Conservation (phyloP, 2,888 invertebrate species). For the Physocephala rufipes region DNA sequence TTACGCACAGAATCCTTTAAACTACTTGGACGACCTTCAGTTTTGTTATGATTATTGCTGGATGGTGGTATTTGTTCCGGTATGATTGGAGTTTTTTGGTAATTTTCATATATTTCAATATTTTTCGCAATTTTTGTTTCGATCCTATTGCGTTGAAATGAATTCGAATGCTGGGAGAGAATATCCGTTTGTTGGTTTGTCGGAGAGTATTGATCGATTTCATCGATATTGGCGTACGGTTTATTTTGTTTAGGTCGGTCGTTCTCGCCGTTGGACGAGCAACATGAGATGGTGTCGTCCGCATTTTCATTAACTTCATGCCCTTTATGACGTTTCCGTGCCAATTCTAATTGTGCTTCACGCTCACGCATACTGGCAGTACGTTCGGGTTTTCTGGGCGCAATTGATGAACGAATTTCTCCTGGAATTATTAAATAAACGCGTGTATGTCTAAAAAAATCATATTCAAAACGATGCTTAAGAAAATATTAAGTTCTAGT, state of each 20-base stretch:
- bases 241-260: conserved; percentile 67
- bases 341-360: conserved; percentile 73
- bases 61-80: not conserved
- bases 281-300: conserved; percentile 66
- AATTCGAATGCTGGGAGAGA: conserved; percentile 48
- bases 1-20: conserved; percentile 65
- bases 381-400: conserved; percentile 84
- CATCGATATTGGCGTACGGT: conserved; percentile 7
- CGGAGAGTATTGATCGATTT: not conserved
- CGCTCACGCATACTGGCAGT: conserved; percentile 87
- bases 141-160: conserved; percentile 59
- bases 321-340: conserved; percentile 61
- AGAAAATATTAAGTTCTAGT: too few species aligned
- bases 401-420: conserved; percentile 83
- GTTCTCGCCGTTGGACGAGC: conserved; percentile 66
- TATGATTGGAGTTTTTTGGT: conserved; percentile 28
- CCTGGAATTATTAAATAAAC: conserved; percentile 67
- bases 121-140: conserved; percentile 60
- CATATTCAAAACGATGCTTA: too few species aligned
- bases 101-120: conserved; percentile 61
- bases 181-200: conserved; percentile 5
- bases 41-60: conserved; percentile 27
- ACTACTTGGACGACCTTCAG: conserved; percentile 57
- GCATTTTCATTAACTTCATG: conserved; percentile 51
- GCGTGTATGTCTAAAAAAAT: not conserved